Conservation (phyloP, 2,888 invertebrate genomes). For the Lamellibrachia columna region DNA sequence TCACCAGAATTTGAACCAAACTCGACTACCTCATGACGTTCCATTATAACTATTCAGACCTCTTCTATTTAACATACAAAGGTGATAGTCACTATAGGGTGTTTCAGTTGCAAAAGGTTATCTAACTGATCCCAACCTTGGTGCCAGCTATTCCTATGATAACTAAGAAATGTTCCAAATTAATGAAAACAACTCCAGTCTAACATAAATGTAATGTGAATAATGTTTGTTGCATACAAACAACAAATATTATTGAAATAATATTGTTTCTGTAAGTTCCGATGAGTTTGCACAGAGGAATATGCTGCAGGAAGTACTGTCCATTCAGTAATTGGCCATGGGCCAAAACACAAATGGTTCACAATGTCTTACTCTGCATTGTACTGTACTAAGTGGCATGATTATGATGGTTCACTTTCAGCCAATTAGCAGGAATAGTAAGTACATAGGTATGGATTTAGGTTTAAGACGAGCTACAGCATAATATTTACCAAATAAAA, state of each 20-base stretch:
- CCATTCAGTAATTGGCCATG: neutral
- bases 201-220: neutral
- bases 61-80: neutral
- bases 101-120: neutral
- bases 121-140: neutral
- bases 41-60: too few species aligned
- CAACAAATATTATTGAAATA: neutral
- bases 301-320: neutral
- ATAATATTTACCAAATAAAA: too few species aligned
- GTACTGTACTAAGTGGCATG: neutral
- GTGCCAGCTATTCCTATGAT: neutral
- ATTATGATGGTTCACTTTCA: neutral
- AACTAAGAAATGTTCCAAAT: neutral
- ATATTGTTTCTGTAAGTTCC: neutral
- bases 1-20: too few species aligned
- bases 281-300: neutral
- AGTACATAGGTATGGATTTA: too few species aligned
- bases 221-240: neutral
- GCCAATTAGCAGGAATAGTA: neutral
- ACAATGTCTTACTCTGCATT: neutral
- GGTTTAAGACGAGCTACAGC: too few species aligned
- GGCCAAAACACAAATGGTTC: neutral
- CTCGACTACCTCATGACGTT: too few species aligned
- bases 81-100: neutral
- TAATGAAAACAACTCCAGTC: neutral